Evolutionary conservation across 2,888 invertebrate genomes (phyloP).

Genomic region (Lepidocyrtinus sp.): DNA sequence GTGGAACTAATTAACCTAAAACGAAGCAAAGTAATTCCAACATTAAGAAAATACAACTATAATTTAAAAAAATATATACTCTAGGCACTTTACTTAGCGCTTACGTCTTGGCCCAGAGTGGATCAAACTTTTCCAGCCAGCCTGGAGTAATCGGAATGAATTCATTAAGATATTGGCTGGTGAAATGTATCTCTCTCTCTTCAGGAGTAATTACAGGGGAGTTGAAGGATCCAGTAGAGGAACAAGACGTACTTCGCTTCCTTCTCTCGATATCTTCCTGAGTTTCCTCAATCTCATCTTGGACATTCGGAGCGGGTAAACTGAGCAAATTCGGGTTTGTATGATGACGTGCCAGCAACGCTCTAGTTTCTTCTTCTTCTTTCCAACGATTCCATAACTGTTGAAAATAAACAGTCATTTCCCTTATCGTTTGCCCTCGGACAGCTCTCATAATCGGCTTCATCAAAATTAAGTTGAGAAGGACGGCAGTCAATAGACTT

Average conservation of each 20-base stretch:
- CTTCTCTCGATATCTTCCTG: slow-evolving; percentile 14
- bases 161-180: slow-evolving; percentile 84
- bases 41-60: too few relatives aligned
- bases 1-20: slow-evolving; percentile 48
- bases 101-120: slow-evolving; percentile 74
- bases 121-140: slow-evolving; percentile 89
- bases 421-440: slow-evolving; percentile 63
- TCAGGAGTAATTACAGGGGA: slow-evolving; percentile 57
- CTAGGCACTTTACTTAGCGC: slow-evolving; percentile 11
- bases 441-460: slow-evolving; percentile 66
- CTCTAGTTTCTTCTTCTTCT: slow-evolving; percentile 56
- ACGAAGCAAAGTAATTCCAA: too few relatives aligned
- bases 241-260: slow-evolving; percentile 55
- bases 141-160: slow-evolving; percentile 88
- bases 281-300: neutral
- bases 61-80: too few relatives aligned
- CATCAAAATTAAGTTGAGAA: slow-evolving; percentile 67
- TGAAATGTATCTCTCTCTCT: slow-evolving; percentile 71
- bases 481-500: slow-evolving; percentile 79
- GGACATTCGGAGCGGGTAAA: slow-evolving; percentile 16
- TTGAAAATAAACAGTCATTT: slow-evolving; percentile 63
- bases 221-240: slow-evolving; percentile 56
- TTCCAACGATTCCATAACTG: slow-evolving; percentile 58
- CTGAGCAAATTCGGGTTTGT: slow-evolving; percentile 31
- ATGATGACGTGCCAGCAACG: slow-evolving; percentile 39